Evolutionary conservation across 2,888 invertebrate genomes (phyloP).

Genomic region (Pterobdella sp.): DNA sequence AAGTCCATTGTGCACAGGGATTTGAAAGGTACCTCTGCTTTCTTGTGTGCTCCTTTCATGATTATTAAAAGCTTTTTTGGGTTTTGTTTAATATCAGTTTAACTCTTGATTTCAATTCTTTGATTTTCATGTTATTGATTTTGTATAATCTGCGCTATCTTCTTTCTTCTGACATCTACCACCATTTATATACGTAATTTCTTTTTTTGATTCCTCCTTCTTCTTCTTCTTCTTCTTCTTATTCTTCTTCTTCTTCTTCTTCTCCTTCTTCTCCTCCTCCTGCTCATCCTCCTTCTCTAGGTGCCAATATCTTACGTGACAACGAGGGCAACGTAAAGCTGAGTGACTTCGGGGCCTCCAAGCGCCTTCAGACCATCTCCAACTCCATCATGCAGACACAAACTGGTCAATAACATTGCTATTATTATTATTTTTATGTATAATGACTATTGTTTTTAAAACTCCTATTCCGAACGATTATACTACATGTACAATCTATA

Average conservation of each 20-base stretch:
- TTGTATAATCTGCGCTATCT: background rate
- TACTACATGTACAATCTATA: too few relatives aligned
- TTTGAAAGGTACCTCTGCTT: constrained; percentile 52
- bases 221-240: background rate
- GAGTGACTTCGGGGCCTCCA: constrained; percentile 54
- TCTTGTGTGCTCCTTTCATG: background rate
- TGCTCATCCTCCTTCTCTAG: constrained; percentile 38
- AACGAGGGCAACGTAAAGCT: constrained; percentile 53
- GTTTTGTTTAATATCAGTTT: background rate
- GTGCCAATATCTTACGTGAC: constrained; percentile 53
- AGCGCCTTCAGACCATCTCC: constrained; percentile 50
- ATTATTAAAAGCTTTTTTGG: background rate
- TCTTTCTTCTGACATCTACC: background rate
- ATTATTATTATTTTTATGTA: too few relatives aligned
- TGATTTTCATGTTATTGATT: background rate
- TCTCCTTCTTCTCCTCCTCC: background rate
- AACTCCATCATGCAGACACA: constrained; percentile 38
- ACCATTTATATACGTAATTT: too few relatives aligned
- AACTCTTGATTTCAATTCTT: background rate
- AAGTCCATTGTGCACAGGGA: constrained; percentile 54
- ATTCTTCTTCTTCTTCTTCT: background rate
- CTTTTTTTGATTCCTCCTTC: background rate
- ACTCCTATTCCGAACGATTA: too few relatives aligned
- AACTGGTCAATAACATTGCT: constrained; percentile 40
- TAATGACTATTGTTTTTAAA: too few relatives aligned